A percentile compares a stretch with the other conserved stretches of the same genome.
phyloP scores from a whole-genome alignment of 2,797 vertebrate species.

The Sebastes iracundus region DNA sequence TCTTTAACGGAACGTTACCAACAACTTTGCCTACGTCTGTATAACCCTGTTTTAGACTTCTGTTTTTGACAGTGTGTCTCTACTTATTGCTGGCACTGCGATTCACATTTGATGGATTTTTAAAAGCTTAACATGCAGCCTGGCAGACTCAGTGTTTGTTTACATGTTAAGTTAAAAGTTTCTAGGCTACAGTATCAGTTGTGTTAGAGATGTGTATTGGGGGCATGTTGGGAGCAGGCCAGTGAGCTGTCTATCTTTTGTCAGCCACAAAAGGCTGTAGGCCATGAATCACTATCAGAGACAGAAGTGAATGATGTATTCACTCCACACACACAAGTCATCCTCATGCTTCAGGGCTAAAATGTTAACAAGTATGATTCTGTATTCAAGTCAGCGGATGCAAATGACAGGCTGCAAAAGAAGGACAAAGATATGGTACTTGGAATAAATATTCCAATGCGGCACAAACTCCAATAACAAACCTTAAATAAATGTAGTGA shows the following conservation, averaged over 20 bases:
- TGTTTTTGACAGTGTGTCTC: slow-evolving; percentile 20
- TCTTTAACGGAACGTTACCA: too few species aligned
- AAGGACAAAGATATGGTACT: slow-evolving; percentile 52
- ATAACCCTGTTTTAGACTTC: background rate
- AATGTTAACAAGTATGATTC: slow-evolving; percentile 69
- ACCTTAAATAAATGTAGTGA: slow-evolving; percentile 15
- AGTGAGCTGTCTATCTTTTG: slow-evolving; percentile 66
- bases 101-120: slow-evolving; percentile 19
- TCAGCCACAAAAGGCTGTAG: slow-evolving; percentile 57
- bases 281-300: slow-evolving; percentile 64
- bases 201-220: slow-evolving; percentile 23
- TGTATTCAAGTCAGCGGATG: slow-evolving; percentile 60
- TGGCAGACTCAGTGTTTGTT: slow-evolving; percentile 28
- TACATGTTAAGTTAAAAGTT: slow-evolving; percentile 43
- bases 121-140: slow-evolving; percentile 18
- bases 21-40: too few species aligned
- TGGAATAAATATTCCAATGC: slow-evolving; percentile 35
- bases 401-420: slow-evolving; percentile 61
- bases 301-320: slow-evolving; percentile 66
- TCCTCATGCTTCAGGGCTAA: slow-evolving; percentile 46
- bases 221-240: slow-evolving; percentile 43
- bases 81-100: background rate
- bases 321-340: slow-evolving; percentile 65
- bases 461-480: slow-evolving; percentile 17
- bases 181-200: slow-evolving; percentile 24